Evolutionary conservation across 2,113 vertebrate species (phyloP).

Genomic region (Aphyosemion australe): DNA sequence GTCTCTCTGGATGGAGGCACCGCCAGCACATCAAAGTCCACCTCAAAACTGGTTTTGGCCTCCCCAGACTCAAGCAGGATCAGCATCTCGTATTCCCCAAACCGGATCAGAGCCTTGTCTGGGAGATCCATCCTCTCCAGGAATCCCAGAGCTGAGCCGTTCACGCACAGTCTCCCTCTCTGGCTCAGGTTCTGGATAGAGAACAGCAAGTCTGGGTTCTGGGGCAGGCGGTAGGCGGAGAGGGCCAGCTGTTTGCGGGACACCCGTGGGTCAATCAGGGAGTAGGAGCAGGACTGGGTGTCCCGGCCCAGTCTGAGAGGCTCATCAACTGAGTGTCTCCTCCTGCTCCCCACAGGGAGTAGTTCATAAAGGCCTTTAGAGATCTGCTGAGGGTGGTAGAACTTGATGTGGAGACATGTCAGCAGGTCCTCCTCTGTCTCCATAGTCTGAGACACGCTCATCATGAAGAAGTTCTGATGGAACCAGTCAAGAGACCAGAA

Average conservation of each 20-base stretch:
- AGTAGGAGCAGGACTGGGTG: conserved; percentile 76
- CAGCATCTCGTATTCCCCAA: conserved; percentile 87
- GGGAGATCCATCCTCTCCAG: conserved; percentile 86
- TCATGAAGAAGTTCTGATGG: conserved; percentile 41
- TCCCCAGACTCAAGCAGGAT: conserved; percentile 83
- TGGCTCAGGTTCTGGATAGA: conserved; percentile 92
- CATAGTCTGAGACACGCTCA: conserved; percentile 73
- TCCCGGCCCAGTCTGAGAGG: conserved; percentile 84
- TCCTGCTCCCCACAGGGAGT: conserved; percentile 67
- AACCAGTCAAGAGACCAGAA: background rate
- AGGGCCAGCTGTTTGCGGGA: conserved; percentile 88
- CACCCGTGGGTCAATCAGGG: conserved; percentile 79
- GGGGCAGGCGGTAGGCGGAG: conserved; percentile 79
- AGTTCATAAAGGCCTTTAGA: conserved; percentile 70
- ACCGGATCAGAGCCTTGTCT: conserved; percentile 79
- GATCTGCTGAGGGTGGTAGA: conserved; percentile 86
- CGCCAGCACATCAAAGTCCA: conserved; percentile 77
- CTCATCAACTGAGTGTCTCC: conserved; percentile 76
- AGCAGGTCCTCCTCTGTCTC: conserved; percentile 86
- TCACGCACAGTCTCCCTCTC: conserved; percentile 78
- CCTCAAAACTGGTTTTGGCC: conserved; percentile 83
- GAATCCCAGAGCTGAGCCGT: conserved; percentile 77
- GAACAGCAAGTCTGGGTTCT: conserved; percentile 76
- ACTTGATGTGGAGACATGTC: conserved; percentile 83
- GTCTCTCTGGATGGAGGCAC: conserved; percentile 77